phyloP scores from a whole-genome alignment of 2,888 invertebrate genomes.

The Polyommatus icarus region DNA sequence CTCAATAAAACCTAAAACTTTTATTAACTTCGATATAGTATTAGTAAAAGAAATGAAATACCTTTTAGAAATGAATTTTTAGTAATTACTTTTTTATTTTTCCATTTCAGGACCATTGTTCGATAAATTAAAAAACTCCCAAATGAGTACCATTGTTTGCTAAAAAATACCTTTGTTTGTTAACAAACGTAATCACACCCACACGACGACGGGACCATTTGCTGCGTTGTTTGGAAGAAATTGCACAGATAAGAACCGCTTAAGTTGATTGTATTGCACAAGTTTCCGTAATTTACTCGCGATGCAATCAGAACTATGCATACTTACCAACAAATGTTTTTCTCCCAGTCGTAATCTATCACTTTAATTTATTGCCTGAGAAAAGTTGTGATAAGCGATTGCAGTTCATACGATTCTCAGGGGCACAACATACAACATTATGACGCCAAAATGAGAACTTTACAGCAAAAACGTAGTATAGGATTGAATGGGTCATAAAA shows the following conservation, averaged over 20 bases:
- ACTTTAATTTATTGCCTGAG: slow-evolving; percentile 1
- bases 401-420: not conserved
- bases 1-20: no score
- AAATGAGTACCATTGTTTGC: not conserved
- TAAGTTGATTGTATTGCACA: slow-evolving; percentile 20
- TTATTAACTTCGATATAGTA: no score
- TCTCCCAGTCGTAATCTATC: not conserved
- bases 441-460: not conserved
- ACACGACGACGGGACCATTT: not conserved
- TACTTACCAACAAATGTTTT: slow-evolving; percentile 4
- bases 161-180: slow-evolving; percentile 15
- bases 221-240: slow-evolving; percentile 16
- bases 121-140: not conserved
- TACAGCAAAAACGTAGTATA: not conserved
- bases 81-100: not conserved
- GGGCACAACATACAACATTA: not conserved
- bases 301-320: slow-evolving; percentile 18
- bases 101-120: slow-evolving; percentile 1
- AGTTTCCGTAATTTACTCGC: slow-evolving; percentile 17
- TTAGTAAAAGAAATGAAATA: not conserved
- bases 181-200: slow-evolving; percentile 18
- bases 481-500: no score
- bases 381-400: not conserved
- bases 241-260: slow-evolving; percentile 21
- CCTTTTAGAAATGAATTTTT: not conserved